These are phyloP conservation scores for Ranitomeya imitator DNA, from an alignment of 2,113 vertebrate genomes.

Conservation along the genomic window DNA sequence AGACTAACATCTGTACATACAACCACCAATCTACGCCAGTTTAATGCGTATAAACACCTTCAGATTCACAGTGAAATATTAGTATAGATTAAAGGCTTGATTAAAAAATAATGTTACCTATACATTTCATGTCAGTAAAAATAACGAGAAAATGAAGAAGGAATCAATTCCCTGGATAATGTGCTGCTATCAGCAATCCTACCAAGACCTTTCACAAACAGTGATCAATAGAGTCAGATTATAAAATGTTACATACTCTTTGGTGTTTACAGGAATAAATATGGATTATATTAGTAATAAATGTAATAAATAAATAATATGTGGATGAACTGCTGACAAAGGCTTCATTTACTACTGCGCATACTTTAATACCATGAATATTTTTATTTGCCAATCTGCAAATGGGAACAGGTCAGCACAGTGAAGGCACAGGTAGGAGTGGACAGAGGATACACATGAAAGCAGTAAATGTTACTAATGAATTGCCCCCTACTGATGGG, in stretches of 20 bases:
- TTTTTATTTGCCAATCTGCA: neutral
- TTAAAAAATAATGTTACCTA: neutral
- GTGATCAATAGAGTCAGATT: neutral
- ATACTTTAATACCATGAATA: neutral
- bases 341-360: neutral
- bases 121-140: conserved; percentile 2
- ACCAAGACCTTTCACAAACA: neutral
- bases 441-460: neutral
- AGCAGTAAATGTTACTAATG: neutral
- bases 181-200: neutral
- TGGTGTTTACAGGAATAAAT: neutral
- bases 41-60: too few species aligned
- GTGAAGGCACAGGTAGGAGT: neutral
- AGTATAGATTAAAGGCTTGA: neutral
- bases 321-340: neutral
- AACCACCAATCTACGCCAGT: too few species aligned
- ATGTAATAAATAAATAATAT: too few species aligned
- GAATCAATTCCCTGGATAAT: neutral
- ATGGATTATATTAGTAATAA: neutral
- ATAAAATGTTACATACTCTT: neutral
- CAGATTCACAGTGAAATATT: neutral
- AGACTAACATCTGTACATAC: too few species aligned
- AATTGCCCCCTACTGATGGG: too few species aligned
- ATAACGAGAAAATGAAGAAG: conserved; percentile 24
- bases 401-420: neutral